These are phyloP conservation scores for Plotosus lineatus DNA, from an alignment of 2,113 vertebrate genomes.

Conservation along the genomic window DNA sequence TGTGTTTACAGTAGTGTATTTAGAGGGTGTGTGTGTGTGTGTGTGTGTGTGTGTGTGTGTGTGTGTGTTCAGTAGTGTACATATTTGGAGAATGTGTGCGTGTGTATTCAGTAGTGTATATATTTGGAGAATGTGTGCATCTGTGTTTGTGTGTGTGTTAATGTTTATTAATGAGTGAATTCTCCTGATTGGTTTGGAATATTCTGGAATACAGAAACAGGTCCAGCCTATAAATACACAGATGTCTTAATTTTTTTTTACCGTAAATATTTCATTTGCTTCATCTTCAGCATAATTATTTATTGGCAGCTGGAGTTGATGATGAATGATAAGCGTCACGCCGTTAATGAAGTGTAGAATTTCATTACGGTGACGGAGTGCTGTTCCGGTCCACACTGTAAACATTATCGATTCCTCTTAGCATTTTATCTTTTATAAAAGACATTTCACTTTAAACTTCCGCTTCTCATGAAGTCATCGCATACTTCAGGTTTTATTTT, in stretches of 20 bases:
- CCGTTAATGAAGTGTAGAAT: constrained; percentile 78
- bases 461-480: not conserved
- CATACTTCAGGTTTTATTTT: not conserved
- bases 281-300: constrained; percentile 76
- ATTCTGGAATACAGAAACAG: not conserved
- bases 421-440: not conserved
- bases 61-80: not conserved
- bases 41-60: no score
- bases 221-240: constrained; percentile 39
- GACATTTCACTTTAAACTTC: no score
- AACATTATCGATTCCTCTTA: constrained; percentile 63
- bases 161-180: not conserved
- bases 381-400: constrained; percentile 75
- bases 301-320: constrained; percentile 77
- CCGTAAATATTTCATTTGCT: constrained; percentile 70
- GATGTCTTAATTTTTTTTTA: constrained; percentile 57
- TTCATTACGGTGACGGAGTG: constrained; percentile 79
- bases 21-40: not conserved
- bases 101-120: no score
- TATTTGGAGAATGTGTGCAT: no score
- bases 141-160: no score
- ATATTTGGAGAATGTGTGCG: no score
- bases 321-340: constrained; percentile 80
- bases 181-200: not conserved
- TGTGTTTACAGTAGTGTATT: no score